Base-by-base conservation (phyloP, 2,797 vertebrate genomes). In the Champsocephalus esox region DNA sequence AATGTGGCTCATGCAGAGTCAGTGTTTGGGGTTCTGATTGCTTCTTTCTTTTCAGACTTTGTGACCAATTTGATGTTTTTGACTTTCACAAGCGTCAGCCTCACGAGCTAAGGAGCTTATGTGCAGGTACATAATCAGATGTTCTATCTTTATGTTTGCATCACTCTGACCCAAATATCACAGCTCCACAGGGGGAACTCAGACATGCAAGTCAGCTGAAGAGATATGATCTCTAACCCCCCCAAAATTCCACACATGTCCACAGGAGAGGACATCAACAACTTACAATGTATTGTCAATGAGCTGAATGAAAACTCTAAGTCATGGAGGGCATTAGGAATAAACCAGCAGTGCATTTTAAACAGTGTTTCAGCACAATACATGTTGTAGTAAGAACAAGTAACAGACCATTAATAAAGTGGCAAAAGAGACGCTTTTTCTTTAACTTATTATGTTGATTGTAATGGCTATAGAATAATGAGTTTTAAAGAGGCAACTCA, bases 21-120 rank as follows among this genome's bases (percentile, higher is more conserved):
- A 2, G 62, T 17, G 57, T 82, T 87, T 80, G 61, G 58, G 17
- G 19, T 9, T 44, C 66, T 74, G 65, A 78, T 75, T 81, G 80
- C 75, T 81, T 75, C 68, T 85, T 68, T 61, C 28, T n/a, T n/a
- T n/a, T n/a, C 68, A 72, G 66, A 80, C 57, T 73, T 69, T 77
- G 82, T 74, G 80, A 72, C n/a, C 79, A 80, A 80, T 83, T 76
- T 84, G 64, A 80, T 76, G 78, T 19, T 46, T 82, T 80, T 69
- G 73, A 48, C 45, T 75, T 66, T 38, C 65, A 54, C 68, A 50
- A 62, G 70, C 4, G 2, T 80, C 59, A 55, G 57, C 62, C 41
- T 69, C 65, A 66, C 48, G 28, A 70, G 54, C 43, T 75, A 68
- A 61, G 50, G 6, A 71, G 75, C 56, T 83, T 66, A 81, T 28